These are phyloP conservation scores for Cerceris ruficornis DNA, from an alignment of 2,888 invertebrate genomes.

Conservation along the genomic window DNA sequence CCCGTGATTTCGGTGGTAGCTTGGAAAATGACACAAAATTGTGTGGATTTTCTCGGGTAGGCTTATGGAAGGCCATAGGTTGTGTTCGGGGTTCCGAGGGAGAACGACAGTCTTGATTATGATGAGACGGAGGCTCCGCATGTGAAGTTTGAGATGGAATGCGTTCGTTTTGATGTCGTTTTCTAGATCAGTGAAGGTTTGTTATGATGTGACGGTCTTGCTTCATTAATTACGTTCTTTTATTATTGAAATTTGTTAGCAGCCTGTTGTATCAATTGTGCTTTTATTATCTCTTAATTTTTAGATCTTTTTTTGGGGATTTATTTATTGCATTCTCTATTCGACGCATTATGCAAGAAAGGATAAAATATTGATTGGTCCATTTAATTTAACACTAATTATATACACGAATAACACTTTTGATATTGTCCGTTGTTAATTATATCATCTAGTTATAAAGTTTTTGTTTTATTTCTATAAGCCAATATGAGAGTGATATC, in stretches of 20 bases:
- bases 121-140: conserved; percentile 65
- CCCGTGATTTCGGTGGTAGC: conserved; percentile 69
- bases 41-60: conserved; percentile 73
- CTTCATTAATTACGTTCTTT: background rate
- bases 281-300: too few relatives aligned
- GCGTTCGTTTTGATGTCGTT: conserved; percentile 78
- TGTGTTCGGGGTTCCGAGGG: conserved; percentile 62
- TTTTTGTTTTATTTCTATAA: too few relatives aligned
- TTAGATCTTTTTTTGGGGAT: too few relatives aligned
- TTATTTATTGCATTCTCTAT: too few relatives aligned
- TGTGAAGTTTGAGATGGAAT: conserved; percentile 72
- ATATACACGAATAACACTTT: too few relatives aligned
- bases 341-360: too few relatives aligned
- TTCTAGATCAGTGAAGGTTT: conserved; percentile 60
- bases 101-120: conserved; percentile 56
- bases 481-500: too few relatives aligned
- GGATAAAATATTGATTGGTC: too few relatives aligned
- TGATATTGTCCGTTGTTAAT: too few relatives aligned
- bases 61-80: conserved; percentile 71
- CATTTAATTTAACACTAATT: too few relatives aligned
- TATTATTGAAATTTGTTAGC: background rate
- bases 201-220: background rate
- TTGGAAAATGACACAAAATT: conserved; percentile 71
- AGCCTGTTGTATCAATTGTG: too few relatives aligned
- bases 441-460: too few relatives aligned